Conservation (phyloP, 2,797 vertebrate species). For the Meda fulgida region DNA sequence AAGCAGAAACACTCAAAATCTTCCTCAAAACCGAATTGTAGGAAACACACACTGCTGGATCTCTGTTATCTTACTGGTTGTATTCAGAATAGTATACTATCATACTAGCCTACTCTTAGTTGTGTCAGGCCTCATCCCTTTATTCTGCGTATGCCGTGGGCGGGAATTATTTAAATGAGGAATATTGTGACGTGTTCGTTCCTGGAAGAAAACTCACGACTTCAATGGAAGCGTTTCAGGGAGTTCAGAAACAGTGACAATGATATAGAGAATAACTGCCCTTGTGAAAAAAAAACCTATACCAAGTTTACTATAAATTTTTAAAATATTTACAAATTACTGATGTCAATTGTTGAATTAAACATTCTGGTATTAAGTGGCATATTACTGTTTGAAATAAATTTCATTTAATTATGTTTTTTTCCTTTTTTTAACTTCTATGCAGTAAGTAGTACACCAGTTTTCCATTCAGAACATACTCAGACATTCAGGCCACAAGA, state of each 20-base stretch:
- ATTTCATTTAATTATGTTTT: neutral
- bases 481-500: conserved; percentile 43
- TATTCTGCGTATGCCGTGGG: neutral
- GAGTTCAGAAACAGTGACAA: neutral
- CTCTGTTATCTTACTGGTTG: neutral
- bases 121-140: neutral
- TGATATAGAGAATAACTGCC: neutral
- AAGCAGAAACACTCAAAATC: neutral
- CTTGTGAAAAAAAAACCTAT: too few species aligned
- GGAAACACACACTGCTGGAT: neutral
- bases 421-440: neutral
- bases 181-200: neutral
- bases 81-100: neutral
- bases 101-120: neutral
- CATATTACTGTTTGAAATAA: neutral
- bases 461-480: neutral
- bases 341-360: neutral
- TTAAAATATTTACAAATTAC: neutral
- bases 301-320: too few species aligned
- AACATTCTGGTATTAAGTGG: neutral
- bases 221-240: neutral
- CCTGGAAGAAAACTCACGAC: neutral
- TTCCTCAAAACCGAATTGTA: neutral
- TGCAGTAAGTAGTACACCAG: neutral
- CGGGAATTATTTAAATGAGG: neutral